Base-by-base conservation (phyloP, 2,113 vertebrate genomes). In the Brachyhypopomus occidentalis region DNA sequence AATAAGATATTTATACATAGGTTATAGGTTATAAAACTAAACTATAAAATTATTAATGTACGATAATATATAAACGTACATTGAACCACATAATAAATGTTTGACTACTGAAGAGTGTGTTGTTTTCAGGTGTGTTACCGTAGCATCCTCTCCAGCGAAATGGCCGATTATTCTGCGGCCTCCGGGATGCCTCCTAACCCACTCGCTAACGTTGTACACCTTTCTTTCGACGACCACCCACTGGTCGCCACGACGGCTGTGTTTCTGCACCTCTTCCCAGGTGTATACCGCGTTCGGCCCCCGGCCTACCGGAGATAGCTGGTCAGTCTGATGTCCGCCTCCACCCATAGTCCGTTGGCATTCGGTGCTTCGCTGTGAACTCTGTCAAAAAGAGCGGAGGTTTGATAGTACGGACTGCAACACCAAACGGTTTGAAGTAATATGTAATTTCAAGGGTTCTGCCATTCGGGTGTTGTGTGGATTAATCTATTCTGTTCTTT, bases 141-240 rank as follows among this genome's bases (percentile, higher is more conserved):
- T 96, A 83, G 96, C 96, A 86, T 98, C 96, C 85, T 98, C 95
- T 0, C 96, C 97, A 79, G 96, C 95, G 67, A 94, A 96, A 93
- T 98, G 94, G 83, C 91, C 85, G 89, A 99, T 94, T 17, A 98
- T 92, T 14, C 92, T 92, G 0, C 87, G 87, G 3, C 97, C 97
- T 62, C 97, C 97, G 0, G 97, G 97, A 79, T 98, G 97, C 12
- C 94, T 92, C 55, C 91, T 90, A 1, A 91, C 94, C 97, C 97
- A 98, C 71, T 93, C 86, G 71, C 88, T 96, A 92, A 97, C 89
- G 85, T 98, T 94, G 83, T 99, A 99, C 62, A 98, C 95, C 88
- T 97, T 97, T n/a, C 96, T 91, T 58, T 99, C 92, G 11, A 98
- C 92, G 85, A 98, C 97, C 88, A 98, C 80, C 97, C 97, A 98